Evolutionary conservation across 2,888 invertebrate genomes (phyloP).

Genomic region (Busseola fusca): DNA sequence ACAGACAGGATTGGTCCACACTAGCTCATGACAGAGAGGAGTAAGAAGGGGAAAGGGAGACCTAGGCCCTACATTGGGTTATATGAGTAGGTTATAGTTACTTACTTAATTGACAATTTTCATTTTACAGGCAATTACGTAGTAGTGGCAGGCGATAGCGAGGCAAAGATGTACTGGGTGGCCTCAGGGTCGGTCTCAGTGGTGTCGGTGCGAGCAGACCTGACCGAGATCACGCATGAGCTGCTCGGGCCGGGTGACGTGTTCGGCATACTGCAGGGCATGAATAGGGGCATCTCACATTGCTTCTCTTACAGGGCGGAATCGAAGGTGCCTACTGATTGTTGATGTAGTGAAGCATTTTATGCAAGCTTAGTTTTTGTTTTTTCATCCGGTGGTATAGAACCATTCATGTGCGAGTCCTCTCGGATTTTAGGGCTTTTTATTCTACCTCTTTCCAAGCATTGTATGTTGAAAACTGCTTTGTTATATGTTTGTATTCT

Average conservation of each 20-base stretch:
- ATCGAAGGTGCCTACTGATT: slow-evolving; percentile 74
- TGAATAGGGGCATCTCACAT: slow-evolving; percentile 83
- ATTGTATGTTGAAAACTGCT: neutral
- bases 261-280: slow-evolving; percentile 87
- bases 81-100: neutral
- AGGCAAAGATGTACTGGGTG: slow-evolving; percentile 88
- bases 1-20: neutral
- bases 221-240: slow-evolving; percentile 86
- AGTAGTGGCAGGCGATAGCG: slow-evolving; percentile 87
- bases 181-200: slow-evolving; percentile 84
- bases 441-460: neutral
- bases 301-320: slow-evolving; percentile 88
- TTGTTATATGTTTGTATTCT: neutral
- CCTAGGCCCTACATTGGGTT: neutral
- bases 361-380: neutral
- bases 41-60: neutral
- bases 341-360: neutral
- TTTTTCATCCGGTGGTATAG: neutral
- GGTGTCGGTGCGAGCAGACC: slow-evolving; percentile 80
- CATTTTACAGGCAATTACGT: slow-evolving; percentile 83
- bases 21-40: neutral
- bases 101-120: rapidly evolving
- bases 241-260: slow-evolving; percentile 82
- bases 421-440: neutral
- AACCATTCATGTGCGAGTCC: neutral